These are phyloP conservation scores for Nyleta sp. DNA, from an alignment of 2,888 invertebrate species.

Conservation along the genomic window DNA sequence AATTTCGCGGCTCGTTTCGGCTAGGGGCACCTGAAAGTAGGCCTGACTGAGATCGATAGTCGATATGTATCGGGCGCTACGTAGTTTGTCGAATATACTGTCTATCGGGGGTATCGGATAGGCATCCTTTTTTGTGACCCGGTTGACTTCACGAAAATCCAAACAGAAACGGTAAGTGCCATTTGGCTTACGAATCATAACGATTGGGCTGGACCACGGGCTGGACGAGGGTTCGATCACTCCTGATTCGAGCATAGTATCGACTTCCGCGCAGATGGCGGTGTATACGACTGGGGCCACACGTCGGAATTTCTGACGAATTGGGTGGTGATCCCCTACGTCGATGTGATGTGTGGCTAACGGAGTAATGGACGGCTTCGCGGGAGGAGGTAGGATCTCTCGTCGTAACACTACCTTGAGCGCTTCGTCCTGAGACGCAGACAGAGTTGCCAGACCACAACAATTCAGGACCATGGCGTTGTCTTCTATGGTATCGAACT, in stretches of 20 bases:
- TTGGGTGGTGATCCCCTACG: constrained; percentile 3
- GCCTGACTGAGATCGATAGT: too few species aligned
- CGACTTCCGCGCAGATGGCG: constrained; percentile 17
- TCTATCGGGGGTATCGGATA: constrained; percentile 47
- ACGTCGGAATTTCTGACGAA: constrained; percentile 8
- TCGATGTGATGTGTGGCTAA: constrained; percentile 1
- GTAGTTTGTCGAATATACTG: constrained; percentile 71
- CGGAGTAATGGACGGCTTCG: background rate
- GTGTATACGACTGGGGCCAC: background rate
- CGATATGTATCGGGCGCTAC: constrained; percentile 10
- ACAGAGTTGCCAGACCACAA: background rate
- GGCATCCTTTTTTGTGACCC: too few species aligned
- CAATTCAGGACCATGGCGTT: background rate
- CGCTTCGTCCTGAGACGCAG: background rate
- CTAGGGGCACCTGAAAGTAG: constrained; percentile 55
- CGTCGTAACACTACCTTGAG: background rate
- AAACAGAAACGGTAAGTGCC: constrained; percentile 8
- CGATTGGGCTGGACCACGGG: constrained; percentile 23
- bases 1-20: constrained; percentile 54
- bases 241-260: constrained; percentile 1
- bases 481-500: background rate
- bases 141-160: constrained; percentile 4
- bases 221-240: constrained; percentile 4
- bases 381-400: background rate
- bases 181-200: constrained; percentile 15